Base-by-base conservation (phyloP, 2,888 invertebrate species). In the Silvanus unidentatus region DNA sequence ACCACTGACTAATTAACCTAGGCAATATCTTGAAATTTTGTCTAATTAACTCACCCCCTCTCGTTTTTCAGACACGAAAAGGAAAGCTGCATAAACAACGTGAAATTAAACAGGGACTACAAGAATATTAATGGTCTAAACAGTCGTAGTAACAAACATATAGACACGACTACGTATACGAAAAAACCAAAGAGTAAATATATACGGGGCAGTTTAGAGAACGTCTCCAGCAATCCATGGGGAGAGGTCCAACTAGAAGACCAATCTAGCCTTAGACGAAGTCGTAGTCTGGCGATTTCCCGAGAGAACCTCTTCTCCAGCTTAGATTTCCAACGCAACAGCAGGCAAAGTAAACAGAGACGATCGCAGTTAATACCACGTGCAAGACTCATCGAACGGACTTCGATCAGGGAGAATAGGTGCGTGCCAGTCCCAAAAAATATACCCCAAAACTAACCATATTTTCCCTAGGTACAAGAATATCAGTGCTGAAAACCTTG, bases 281-380 rank as follows among this genome's bases (percentile, higher is more conserved):
- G 60, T 38, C 48, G 60, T 15, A 65, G 65, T 49, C 55, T 65
- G 47, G 65, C 65, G 9, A 78, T 87, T 64, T 86, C 86, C 66
- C 78, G 86, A 65, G 88, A 88, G 68, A 85, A 87, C 71, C 80
- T 85, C 36, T 84, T 81, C 71, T 81, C 81, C 60, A 83, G 81
- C 63, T 76, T 83, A 60, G 80, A 82, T 69, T 78, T 81, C 61
- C 78, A 77, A 57, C 75, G 78, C 10, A 28, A 28, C 28, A 35
- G 35, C 35, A 9, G 10, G 8, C n/a, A 32, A n/a, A 63, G 38
- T n/a, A 48, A 47, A 30, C 52, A 45, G 39, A 47, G 57, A 41
- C 76, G 86, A 59, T 84, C 84, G 41, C 88, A 88, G 71, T 75
- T 88, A 45, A 88, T 88, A 71, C 88, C 88, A 47, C 78, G 88